Evolutionary conservation across 2,888 invertebrate genomes (phyloP).

Genomic region (Phyllotreta cruciferae): DNA sequence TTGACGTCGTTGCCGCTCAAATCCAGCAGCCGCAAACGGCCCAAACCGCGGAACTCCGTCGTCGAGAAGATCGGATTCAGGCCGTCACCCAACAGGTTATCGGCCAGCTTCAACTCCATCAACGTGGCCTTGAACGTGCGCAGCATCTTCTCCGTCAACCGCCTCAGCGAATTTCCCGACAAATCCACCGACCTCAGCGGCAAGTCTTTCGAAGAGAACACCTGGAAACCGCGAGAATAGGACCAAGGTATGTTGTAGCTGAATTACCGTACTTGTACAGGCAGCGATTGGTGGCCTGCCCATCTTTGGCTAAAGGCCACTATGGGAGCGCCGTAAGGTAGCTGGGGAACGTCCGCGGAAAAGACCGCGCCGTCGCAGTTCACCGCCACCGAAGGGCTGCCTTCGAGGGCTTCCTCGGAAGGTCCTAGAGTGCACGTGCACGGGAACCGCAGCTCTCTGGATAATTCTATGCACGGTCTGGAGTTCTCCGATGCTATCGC

Average conservation of each 20-base stretch:
- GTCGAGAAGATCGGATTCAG: constrained; percentile 90
- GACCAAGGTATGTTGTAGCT: no score
- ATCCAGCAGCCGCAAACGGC: constrained; percentile 76
- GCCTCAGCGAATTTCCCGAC: constrained; percentile 80
- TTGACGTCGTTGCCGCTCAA: constrained; percentile 82
- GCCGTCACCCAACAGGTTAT: constrained; percentile 88
- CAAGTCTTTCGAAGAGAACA: constrained; percentile 74
- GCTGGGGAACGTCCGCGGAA: constrained; percentile 75
- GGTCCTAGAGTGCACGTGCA: constrained; percentile 68
- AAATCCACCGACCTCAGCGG: constrained; percentile 81
- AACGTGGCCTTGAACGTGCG: constrained; percentile 72
- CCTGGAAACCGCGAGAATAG: constrained; percentile 56
- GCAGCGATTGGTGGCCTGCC: constrained; percentile 82
- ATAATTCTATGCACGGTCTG: constrained; percentile 76
- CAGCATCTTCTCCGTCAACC: constrained; percentile 79
- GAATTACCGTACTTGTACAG: constrained; percentile 68
- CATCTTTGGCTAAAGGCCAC: constrained; percentile 79
- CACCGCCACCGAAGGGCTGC: constrained; percentile 69
- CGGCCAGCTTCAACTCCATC: constrained; percentile 73
- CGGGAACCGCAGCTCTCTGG: constrained; percentile 77
- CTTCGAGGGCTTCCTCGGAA: constrained; percentile 60
- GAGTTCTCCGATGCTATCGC: constrained; percentile 39
- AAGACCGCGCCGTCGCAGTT: constrained; percentile 87
- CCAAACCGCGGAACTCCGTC: constrained; percentile 80
- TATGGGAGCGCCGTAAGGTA: constrained; percentile 82